phyloP scores from a whole-genome alignment of 2,113 vertebrate species.

The Aramus guarauna region DNA sequence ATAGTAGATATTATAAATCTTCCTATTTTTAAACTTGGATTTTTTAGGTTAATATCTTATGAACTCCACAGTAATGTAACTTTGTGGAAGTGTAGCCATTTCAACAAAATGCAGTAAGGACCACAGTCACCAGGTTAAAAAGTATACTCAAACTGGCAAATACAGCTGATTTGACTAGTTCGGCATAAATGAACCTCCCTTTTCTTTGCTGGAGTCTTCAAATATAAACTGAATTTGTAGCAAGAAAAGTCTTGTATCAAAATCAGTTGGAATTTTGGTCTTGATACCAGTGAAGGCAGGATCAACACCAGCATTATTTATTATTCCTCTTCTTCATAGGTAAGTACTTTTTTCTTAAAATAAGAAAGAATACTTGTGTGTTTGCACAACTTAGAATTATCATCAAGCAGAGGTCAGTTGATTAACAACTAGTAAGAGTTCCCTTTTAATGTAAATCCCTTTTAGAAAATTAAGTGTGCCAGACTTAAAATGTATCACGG shows the following conservation, averaged over 20 bases:
- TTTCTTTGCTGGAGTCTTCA: conserved; percentile 9
- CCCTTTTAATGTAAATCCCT: background rate
- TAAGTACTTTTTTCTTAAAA: background rate
- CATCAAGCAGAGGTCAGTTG: background rate
- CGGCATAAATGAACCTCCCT: background rate
- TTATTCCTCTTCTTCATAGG: background rate
- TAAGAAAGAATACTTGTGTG: background rate
- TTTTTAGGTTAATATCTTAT: background rate
- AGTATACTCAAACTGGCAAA: background rate
- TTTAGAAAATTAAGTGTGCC: background rate
- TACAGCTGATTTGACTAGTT: background rate
- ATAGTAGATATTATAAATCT: background rate
- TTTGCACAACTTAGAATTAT: background rate
- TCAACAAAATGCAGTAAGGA: background rate
- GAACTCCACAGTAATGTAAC: background rate
- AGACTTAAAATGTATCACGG: background rate
- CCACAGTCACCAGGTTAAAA: background rate
- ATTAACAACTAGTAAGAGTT: background rate
- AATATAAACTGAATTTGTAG: background rate
- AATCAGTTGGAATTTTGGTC: background rate
- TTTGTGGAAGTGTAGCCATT: background rate
- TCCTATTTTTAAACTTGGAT: background rate
- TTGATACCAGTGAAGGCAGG: background rate
- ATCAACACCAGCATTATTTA: background rate
- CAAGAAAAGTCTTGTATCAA: background rate